These are phyloP conservation scores for Anguilla pacifica DNA, from an alignment of 2,797 vertebrate genomes.

Conservation along the genomic window DNA sequence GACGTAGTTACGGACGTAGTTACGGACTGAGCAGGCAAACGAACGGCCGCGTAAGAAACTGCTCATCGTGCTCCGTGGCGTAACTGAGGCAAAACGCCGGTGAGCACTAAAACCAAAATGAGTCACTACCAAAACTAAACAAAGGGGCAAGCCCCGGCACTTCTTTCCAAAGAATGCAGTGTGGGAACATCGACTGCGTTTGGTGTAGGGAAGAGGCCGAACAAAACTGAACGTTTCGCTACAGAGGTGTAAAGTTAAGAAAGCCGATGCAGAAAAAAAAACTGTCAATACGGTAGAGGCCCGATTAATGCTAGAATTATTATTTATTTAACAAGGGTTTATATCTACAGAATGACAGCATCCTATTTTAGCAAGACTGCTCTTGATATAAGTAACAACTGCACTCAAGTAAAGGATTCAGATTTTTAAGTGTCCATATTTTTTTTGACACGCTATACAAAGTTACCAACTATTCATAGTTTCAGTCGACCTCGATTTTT, in stretches of 20 bases:
- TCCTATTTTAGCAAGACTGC: neutral
- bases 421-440: neutral
- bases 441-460: neutral
- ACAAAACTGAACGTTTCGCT: no score
- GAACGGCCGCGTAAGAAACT: neutral
- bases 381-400: neutral
- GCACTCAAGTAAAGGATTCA: neutral
- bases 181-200: neutral
- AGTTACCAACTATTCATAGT: neutral
- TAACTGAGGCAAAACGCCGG: no score
- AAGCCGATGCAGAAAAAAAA: neutral
- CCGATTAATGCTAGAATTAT: no score
- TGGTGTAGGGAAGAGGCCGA: no score
- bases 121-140: neutral
- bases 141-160: neutral
- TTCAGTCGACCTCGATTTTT: neutral
- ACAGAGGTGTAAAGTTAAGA: neutral
- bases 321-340: neutral
- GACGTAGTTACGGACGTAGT: no score
- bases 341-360: neutral
- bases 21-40: neutral
- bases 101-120: neutral
- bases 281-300: no score
- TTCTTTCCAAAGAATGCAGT: neutral
- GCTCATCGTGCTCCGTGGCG: neutral